phyloP scores from a whole-genome alignment of 2,888 invertebrate genomes.

The Plusia festucae region DNA sequence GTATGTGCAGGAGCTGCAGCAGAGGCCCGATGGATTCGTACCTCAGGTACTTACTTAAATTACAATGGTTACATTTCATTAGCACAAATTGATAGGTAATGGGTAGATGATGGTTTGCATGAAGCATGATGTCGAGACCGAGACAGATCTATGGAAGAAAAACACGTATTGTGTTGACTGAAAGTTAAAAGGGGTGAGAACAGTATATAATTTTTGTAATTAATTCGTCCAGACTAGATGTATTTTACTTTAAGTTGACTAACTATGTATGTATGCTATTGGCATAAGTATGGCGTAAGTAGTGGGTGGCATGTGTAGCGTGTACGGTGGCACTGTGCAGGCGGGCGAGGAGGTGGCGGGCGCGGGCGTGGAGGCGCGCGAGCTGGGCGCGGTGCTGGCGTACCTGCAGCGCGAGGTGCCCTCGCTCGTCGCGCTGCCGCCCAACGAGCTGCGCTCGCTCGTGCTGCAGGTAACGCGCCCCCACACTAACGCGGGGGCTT shows the following conservation, averaged over 20 bases:
- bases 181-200: too few relatives aligned
- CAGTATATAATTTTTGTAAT: too few relatives aligned
- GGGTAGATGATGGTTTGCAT: neutral
- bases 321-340: neutral
- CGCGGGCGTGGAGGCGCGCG: conserved; percentile 79
- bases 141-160: too few relatives aligned
- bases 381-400: conserved; percentile 89
- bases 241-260: too few relatives aligned
- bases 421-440: conserved; percentile 85
- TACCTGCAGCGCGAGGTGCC: conserved; percentile 90
- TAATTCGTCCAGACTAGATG: too few relatives aligned
- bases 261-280: too few relatives aligned
- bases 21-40: conserved; percentile 74
- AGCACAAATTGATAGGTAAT: neutral
- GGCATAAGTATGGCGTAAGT: neutral
- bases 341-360: conserved; percentile 35
- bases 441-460: conserved; percentile 85
- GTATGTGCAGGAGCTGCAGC: conserved; percentile 74
- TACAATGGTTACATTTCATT: neutral
- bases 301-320: neutral
- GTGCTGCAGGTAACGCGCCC: conserved; percentile 79
- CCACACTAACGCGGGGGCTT: too few relatives aligned
- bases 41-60: conserved; percentile 65
- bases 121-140: too few relatives aligned
- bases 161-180: too few relatives aligned